Percentiles rank a stretch among this genome's conserved stretches.
Evolutionary conservation across 2,113 vertebrate genomes (phyloP).

Genomic region (Oryzias curvinotus): DNA sequence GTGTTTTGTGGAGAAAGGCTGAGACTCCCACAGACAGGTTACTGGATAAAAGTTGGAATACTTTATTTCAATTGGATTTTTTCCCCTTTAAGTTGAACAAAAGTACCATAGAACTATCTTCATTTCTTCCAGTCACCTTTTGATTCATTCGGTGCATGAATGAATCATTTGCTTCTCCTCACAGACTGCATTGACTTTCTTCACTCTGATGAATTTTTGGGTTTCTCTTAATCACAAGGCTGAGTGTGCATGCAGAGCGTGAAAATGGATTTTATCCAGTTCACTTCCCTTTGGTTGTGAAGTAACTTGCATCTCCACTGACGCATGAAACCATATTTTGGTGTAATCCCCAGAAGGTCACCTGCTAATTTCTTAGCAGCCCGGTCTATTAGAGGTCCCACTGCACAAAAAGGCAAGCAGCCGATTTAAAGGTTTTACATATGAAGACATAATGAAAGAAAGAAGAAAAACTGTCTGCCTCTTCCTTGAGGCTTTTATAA

Average conservation of each 20-base stretch:
- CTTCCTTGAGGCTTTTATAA: too few species aligned
- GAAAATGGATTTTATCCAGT: slow-evolving; percentile 13
- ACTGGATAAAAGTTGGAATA: background rate
- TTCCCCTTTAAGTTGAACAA: background rate
- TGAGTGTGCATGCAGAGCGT: slow-evolving; percentile 4
- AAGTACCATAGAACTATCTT: background rate
- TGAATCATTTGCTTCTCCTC: background rate
- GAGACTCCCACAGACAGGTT: background rate
- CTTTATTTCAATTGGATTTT: background rate
- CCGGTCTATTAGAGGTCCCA: background rate
- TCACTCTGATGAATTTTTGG: background rate
- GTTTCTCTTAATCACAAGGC: slow-evolving; percentile 1
- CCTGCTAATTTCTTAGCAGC: slow-evolving; percentile 8
- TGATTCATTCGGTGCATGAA: background rate
- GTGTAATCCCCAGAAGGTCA: slow-evolving; percentile 13
- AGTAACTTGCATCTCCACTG: slow-evolving; percentile 4
- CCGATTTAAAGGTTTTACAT: too few species aligned
- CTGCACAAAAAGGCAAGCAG: background rate
- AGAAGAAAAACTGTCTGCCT: too few species aligned
- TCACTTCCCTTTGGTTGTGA: slow-evolving; percentile 6
- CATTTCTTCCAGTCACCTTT: background rate
- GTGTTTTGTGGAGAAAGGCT: background rate
- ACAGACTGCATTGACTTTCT: background rate
- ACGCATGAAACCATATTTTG: slow-evolving; percentile 17
- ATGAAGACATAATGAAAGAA: too few species aligned